A percentile compares a stretch with the other conserved stretches of the same genome.
phyloP scores from a whole-genome alignment of 2,113 vertebrate genomes.

The Thunnus maccoyii region DNA sequence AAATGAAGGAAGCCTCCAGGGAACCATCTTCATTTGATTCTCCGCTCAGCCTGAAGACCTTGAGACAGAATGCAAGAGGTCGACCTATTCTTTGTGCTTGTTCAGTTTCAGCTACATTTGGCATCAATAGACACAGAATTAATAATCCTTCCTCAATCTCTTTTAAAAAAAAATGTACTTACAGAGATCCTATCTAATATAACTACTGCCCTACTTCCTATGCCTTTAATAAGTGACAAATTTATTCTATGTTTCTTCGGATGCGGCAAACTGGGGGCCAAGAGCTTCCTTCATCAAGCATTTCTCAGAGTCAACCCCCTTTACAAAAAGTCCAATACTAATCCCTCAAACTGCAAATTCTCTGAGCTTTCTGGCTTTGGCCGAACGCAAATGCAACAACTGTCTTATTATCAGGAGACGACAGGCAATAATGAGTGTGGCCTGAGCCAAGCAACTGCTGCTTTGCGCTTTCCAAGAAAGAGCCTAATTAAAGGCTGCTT shows the following conservation, averaged over 20 bases:
- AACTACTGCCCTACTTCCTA: not conserved
- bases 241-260: constrained; percentile 24
- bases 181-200: not conserved
- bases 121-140: not conserved
- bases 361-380: constrained; percentile 51
- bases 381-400: constrained; percentile 63
- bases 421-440: constrained; percentile 78
- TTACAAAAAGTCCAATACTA: constrained; percentile 60
- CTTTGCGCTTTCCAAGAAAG: constrained; percentile 69
- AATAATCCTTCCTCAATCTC: not conserved
- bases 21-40: constrained; percentile 20
- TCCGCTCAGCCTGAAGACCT: constrained; percentile 13
- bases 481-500: constrained; percentile 83
- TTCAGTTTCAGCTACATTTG: constrained; percentile 30
- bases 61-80: constrained; percentile 18
- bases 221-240: constrained; percentile 3
- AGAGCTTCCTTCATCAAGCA: constrained; percentile 42
- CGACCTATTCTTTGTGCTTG: constrained; percentile 21
- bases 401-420: constrained; percentile 77
- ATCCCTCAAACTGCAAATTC: constrained; percentile 62
- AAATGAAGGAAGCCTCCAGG: constrained; percentile 37
- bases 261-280: constrained; percentile 35
- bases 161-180: not conserved
- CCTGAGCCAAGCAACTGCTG: constrained; percentile 65
- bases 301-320: constrained; percentile 24